A percentile compares a stretch with the other conserved stretches of the same genome.
phyloP scores from a whole-genome alignment of 2,797 vertebrate species.

The Naso thynnoides region DNA sequence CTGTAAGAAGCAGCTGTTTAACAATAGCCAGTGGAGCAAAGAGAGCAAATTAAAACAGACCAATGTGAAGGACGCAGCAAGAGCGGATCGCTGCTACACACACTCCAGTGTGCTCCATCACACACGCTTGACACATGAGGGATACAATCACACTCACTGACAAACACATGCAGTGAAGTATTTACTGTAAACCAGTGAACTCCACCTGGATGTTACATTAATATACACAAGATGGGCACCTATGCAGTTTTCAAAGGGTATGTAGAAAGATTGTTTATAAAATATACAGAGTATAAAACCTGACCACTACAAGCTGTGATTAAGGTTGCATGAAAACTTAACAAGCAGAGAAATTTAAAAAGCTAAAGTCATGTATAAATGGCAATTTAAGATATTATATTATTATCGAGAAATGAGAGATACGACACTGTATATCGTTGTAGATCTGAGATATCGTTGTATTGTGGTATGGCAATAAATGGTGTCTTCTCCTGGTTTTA shows the following conservation, averaged over 20 bases:
- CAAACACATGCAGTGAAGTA: neutral
- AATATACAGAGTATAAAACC: neutral
- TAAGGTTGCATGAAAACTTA: too few species aligned
- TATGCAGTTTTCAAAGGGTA: too few species aligned
- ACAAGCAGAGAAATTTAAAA: neutral
- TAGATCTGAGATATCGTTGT: too few species aligned
- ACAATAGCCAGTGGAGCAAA: constrained; percentile 56
- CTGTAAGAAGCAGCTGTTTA: constrained; percentile 71
- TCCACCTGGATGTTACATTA: too few species aligned
- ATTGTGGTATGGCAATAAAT: too few species aligned
- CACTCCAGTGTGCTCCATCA: constrained; percentile 10
- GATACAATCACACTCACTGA: constrained; percentile 7
- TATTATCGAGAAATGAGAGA: too few species aligned
- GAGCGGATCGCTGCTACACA: constrained; percentile 6
- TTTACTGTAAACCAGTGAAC: too few species aligned
- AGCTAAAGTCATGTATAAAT: neutral
- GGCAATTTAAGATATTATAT: too few species aligned
- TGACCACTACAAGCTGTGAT: neutral
- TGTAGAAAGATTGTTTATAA: too few species aligned
- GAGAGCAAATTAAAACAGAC: constrained; percentile 61
- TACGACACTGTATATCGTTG: too few species aligned
- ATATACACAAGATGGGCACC: too few species aligned
- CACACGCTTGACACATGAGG: constrained; percentile 18
- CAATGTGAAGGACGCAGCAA: constrained; percentile 32
- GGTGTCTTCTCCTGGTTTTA: too few species aligned